These are phyloP conservation scores for Aphidius colemani DNA, from an alignment of 2,888 invertebrate species.

Conservation along the genomic window DNA sequence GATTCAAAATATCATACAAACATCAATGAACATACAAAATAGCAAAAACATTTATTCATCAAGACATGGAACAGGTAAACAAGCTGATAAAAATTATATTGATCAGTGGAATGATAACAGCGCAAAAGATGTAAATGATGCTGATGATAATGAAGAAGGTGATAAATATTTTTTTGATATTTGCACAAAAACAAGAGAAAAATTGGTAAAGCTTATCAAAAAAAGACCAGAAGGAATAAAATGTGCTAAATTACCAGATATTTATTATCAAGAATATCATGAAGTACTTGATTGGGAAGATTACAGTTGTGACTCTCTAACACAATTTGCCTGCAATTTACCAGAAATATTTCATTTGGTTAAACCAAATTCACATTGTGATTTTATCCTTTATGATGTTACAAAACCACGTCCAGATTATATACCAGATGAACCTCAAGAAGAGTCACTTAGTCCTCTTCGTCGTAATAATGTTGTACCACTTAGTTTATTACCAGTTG, in stretches of 20 bases:
- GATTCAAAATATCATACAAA: too few species aligned
- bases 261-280: conserved; percentile 45
- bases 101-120: not conserved
- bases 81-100: not conserved
- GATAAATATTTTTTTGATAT: too few species aligned
- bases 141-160: not conserved
- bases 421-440: too few species aligned
- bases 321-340: conserved; percentile 45
- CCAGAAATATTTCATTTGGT: conserved; percentile 48
- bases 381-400: conserved; percentile 42
- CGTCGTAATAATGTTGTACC: too few species aligned
- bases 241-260: conserved; percentile 49
- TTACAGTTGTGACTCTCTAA: conserved; percentile 50
- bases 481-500: too few species aligned
- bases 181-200: conserved; percentile 34
- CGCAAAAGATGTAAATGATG: not conserved
- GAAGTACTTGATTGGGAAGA: conserved; percentile 45
- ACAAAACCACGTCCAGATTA: conserved; percentile 29
- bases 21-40: too few species aligned
- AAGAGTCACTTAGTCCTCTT: too few species aligned
- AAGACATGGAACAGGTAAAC: too few species aligned
- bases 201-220: conserved; percentile 46
- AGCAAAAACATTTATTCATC: too few species aligned
- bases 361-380: conserved; percentile 37
- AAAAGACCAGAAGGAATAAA: conserved; percentile 51